A percentile compares a stretch with the other conserved stretches of the same genome.
Conservation (phyloP, 2,113 vertebrate genomes). For the Hystrix cristata region DNA sequence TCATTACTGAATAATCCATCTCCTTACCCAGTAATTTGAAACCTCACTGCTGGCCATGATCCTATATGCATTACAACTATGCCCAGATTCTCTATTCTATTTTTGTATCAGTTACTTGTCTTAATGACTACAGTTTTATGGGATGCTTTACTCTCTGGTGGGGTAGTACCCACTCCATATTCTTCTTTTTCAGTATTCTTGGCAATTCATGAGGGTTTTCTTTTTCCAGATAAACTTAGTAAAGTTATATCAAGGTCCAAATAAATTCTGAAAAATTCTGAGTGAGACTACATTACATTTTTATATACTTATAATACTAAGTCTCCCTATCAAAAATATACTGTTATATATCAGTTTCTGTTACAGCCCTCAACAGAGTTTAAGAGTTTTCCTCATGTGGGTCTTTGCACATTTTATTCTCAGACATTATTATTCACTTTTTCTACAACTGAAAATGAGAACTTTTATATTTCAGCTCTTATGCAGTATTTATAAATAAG, state of each 20-base stretch:
- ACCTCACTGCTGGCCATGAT: not conserved
- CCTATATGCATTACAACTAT: not conserved
- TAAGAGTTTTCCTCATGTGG: not conserved
- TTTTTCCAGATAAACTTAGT: slow-evolving; percentile 14
- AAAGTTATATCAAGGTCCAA: not conserved
- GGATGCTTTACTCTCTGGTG: not conserved
- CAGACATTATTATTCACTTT: not conserved
- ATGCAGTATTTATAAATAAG: not conserved
- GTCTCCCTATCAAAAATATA: not conserved
- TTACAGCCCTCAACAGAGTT: not conserved
- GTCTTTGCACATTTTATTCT: not conserved
- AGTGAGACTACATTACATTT: slow-evolving; percentile 26
- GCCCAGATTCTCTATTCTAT: not conserved
- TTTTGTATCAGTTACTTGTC: not conserved
- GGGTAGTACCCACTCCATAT: not conserved
- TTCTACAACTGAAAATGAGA: not conserved
- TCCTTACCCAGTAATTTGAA: not conserved
- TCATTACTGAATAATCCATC: not conserved
- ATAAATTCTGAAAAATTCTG: not conserved
- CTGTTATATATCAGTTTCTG: not conserved
- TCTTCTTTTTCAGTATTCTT: slow-evolving; percentile 2
- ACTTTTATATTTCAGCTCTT: not conserved
- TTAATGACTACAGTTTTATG: not conserved
- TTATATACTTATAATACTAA: not conserved
- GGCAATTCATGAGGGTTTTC: not conserved